Conservation (phyloP, 64 coral and sea anemone genomes). For the Pocillopora verrucosa region DNA sequence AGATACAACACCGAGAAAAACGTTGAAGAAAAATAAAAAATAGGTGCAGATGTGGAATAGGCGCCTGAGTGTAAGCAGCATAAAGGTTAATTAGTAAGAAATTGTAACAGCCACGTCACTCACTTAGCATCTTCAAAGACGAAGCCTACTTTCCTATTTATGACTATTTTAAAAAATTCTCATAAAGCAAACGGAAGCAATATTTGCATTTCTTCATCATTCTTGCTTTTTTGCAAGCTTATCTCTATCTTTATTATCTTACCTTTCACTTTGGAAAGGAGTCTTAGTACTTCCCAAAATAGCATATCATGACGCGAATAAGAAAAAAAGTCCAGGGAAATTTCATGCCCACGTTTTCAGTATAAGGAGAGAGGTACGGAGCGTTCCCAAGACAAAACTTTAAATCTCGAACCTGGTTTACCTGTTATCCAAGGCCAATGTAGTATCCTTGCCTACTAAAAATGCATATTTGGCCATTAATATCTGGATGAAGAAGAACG, state of each 20-base stretch:
- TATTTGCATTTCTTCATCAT: too few species aligned
- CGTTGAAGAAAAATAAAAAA: constrained; percentile 87
- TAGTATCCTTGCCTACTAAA: constrained; percentile 36
- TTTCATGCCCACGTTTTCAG: too few species aligned
- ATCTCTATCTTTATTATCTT: too few species aligned
- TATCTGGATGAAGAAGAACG: constrained; percentile 48
- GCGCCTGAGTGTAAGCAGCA: constrained; percentile 42
- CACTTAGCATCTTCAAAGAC: background rate
- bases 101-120: background rate
- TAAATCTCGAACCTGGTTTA: background rate
- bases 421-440: constrained; percentile 80
- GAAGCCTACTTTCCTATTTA: background rate
- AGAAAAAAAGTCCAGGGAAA: too few species aligned
- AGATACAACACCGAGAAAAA: constrained; percentile 80
- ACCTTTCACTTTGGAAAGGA: too few species aligned
- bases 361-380: too few species aligned
- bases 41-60: constrained; percentile 78
- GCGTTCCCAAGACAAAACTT: background rate
- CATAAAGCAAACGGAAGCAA: too few species aligned
- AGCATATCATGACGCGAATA: too few species aligned
- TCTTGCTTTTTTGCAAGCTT: too few species aligned
- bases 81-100: too few species aligned
- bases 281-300: too few species aligned
- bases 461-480: constrained; percentile 77
- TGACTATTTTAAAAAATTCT: too few species aligned